Evolutionary conservation across 1,140 invertebrate genomes (phyloP).

Genomic region (Tenebrio molitor): DNA sequence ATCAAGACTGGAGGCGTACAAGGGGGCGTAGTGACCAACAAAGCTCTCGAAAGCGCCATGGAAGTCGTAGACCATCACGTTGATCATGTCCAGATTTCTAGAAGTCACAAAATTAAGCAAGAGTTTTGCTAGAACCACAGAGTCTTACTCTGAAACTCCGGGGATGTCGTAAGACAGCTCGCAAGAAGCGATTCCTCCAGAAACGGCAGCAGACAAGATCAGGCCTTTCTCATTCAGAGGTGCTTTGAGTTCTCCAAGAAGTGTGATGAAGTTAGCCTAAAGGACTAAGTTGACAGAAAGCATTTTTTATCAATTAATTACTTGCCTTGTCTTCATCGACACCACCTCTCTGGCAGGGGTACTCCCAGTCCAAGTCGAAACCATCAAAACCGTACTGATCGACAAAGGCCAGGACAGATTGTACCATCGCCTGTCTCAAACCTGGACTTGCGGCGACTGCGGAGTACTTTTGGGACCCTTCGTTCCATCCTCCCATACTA

Average conservation of each 20-base stretch:
- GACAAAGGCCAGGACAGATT: slow-evolving; percentile 42
- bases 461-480: slow-evolving; percentile 77
- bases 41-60: slow-evolving; percentile 75
- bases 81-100: slow-evolving; percentile 74
- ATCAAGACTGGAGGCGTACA: slow-evolving; percentile 68
- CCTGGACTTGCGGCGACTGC: slow-evolving; percentile 61
- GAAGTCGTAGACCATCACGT: slow-evolving; percentile 79
- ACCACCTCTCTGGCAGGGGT: slow-evolving; percentile 76
- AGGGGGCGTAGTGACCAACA: slow-evolving; percentile 72
- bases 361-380: slow-evolving; percentile 78
- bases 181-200: slow-evolving; percentile 5
- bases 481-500: slow-evolving; percentile 84
- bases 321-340: slow-evolving; percentile 62
- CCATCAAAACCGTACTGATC: slow-evolving; percentile 70
- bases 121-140: neutral
- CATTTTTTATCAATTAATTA: slow-evolving; percentile 53
- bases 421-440: slow-evolving; percentile 60
- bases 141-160: slow-evolving; percentile 9
- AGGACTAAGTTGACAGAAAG: slow-evolving; percentile 66
- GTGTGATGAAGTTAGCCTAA: slow-evolving; percentile 57
- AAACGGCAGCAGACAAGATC: slow-evolving; percentile 13
- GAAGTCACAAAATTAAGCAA: slow-evolving; percentile 30
- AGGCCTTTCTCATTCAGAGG: slow-evolving; percentile 55
- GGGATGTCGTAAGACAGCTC: slow-evolving; percentile 25
- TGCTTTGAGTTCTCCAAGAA: slow-evolving; percentile 53